These are phyloP conservation scores for Gobio gobio DNA, from an alignment of 2,113 vertebrate species.

Conservation along the genomic window DNA sequence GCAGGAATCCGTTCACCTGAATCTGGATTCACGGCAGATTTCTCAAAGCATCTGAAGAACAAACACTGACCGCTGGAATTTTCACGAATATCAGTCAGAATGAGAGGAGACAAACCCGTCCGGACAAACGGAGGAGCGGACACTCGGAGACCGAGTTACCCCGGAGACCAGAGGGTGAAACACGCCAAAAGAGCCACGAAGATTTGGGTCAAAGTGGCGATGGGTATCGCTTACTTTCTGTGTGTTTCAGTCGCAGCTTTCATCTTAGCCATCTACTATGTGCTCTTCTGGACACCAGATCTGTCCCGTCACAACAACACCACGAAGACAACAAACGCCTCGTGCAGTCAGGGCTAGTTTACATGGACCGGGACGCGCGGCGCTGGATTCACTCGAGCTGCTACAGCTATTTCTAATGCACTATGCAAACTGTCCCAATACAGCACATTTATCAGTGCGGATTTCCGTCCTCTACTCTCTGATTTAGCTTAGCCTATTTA, in stretches of 20 bases:
- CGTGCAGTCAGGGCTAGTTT: slow-evolving; percentile 43
- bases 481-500: neutral
- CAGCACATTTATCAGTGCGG: neutral
- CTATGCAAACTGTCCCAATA: neutral
- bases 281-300: slow-evolving; percentile 81
- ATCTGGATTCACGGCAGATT: neutral
- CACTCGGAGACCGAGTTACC: slow-evolving; percentile 76
- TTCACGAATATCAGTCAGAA: slow-evolving; percentile 49
- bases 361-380: neutral
- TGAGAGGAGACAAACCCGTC: slow-evolving; percentile 67
- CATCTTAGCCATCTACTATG: slow-evolving; percentile 86
- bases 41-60: neutral
- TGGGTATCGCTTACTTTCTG: slow-evolving; percentile 83
- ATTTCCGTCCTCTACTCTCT: slow-evolving; percentile 52
- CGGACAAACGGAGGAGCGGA: slow-evolving; percentile 74
- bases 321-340: slow-evolving; percentile 59
- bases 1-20: neutral
- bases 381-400: neutral
- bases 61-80: neutral
- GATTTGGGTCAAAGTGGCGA: slow-evolving; percentile 86
- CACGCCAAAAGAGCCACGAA: slow-evolving; percentile 75
- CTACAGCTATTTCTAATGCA: neutral
- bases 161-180: slow-evolving; percentile 78
- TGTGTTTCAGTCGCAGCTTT: slow-evolving; percentile 85
- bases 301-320: slow-evolving; percentile 43